phyloP scores from a whole-genome alignment of 37 sponge, comb jelly and placozoan genomes.

The Hormiphora californensis region DNA sequence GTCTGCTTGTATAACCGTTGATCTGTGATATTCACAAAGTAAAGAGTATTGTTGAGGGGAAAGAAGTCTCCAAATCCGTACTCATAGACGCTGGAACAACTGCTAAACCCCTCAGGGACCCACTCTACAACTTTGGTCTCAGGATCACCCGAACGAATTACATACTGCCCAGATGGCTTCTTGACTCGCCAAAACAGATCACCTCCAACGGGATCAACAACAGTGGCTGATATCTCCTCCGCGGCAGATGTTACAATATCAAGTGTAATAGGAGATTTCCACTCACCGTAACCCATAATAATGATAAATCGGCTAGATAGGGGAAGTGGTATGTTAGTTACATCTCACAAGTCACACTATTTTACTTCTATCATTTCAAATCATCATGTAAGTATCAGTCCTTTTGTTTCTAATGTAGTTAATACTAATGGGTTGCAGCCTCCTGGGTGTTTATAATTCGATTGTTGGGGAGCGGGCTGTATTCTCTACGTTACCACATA shows the following conservation, averaged over 20 bases:
- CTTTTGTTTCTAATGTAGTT: too few species aligned
- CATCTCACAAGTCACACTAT: too few species aligned
- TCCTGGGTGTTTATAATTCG: too few species aligned
- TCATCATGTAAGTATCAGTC: too few species aligned
- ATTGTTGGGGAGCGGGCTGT: too few species aligned
- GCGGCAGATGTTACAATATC: neutral
- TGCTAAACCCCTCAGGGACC: conserved; percentile 32
- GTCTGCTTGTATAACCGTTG: conserved; percentile 16
- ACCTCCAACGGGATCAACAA: neutral
- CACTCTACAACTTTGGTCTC: neutral
- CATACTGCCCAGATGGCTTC: conserved; percentile 34
- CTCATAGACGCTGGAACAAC: neutral
- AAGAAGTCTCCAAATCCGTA: conserved; percentile 33
- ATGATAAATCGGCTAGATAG: too few species aligned
- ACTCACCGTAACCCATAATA: conserved; percentile 13
- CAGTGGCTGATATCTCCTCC: neutral
- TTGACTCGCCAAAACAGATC: conserved; percentile 33
- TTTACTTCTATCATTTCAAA: too few species aligned
- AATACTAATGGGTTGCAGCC: too few species aligned
- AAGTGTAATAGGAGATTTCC: conserved; percentile 51
- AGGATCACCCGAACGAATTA: neutral
- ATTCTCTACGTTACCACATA: too few species aligned
- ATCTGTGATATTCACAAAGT: conserved; percentile 26
- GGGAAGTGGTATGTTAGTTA: too few species aligned
- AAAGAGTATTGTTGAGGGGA: neutral